These are phyloP conservation scores for Danaus chrysippus DNA, from an alignment of 2,888 invertebrate species.

Conservation along the genomic window DNA sequence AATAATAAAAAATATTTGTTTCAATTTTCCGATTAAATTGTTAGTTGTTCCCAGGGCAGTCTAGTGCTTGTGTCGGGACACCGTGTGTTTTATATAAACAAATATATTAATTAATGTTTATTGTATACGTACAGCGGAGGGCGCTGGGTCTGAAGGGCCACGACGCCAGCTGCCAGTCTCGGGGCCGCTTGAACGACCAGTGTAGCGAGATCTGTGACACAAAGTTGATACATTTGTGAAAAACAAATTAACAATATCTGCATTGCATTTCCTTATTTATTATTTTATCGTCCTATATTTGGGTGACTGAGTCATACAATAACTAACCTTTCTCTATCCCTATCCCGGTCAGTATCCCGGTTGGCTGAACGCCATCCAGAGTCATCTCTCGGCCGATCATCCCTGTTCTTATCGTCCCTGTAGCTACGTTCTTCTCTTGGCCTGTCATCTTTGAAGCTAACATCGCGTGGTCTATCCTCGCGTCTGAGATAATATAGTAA, in stretches of 20 bases:
- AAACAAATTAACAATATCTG: too few relatives aligned
- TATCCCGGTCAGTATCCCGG: slow-evolving; percentile 40
- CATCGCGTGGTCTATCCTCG: slow-evolving; percentile 25
- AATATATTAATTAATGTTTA: too few relatives aligned
- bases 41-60: too few relatives aligned
- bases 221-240: not conserved
- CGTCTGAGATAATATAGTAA: slow-evolving; percentile 16
- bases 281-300: not conserved
- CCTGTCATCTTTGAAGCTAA: slow-evolving; percentile 36
- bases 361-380: slow-evolving; percentile 53
- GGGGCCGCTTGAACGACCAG: slow-evolving; percentile 64
- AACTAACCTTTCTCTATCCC: slow-evolving; percentile 39
- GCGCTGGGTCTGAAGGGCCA: slow-evolving; percentile 58
- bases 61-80: too few relatives aligned
- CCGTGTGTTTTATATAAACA: too few relatives aligned
- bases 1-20: too few relatives aligned
- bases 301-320: not conserved
- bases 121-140: slow-evolving; percentile 47
- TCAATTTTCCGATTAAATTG: too few relatives aligned
- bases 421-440: slow-evolving; percentile 31
- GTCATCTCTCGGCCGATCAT: slow-evolving; percentile 39
- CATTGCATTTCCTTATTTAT: too few relatives aligned
- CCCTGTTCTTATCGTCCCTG: slow-evolving; percentile 33
- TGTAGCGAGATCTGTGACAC: slow-evolving; percentile 49
- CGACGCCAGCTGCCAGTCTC: slow-evolving; percentile 60